Conservation (phyloP, 2,888 invertebrate species). For the Eumerus sabulonum region DNA sequence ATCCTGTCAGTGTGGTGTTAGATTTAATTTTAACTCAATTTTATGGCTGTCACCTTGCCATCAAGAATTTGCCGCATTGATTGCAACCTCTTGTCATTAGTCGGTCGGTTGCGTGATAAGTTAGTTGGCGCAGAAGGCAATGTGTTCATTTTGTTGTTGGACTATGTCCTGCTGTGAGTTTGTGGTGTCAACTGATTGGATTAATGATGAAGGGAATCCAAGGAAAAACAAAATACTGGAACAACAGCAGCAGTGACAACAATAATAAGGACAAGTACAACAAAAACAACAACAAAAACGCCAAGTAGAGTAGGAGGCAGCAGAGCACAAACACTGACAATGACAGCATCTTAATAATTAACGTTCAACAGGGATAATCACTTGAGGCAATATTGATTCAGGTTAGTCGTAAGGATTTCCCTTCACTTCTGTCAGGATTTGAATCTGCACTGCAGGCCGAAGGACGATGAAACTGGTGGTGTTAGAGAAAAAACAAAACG, state of each 20-base stretch:
- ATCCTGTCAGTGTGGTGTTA: not conserved
- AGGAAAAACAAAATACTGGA: constrained; percentile 24
- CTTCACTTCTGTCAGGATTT: constrained; percentile 22
- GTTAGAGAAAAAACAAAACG: not conserved
- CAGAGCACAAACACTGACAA: constrained; percentile 22
- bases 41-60: constrained; percentile 41
- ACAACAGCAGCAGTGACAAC: constrained; percentile 36
- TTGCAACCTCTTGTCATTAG: not conserved
- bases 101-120: not conserved
- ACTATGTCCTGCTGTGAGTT: constrained; percentile 45
- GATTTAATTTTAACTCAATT: constrained; percentile 52
- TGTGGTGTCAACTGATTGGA: constrained; percentile 57
- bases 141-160: constrained; percentile 13
- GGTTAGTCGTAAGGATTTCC: constrained; percentile 46
- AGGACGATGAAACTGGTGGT: too few relatives aligned
- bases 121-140: not conserved
- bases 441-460: too few relatives aligned
- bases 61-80: not conserved
- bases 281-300: too few relatives aligned
- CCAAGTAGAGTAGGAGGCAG: too few relatives aligned
- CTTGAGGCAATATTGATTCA: constrained; percentile 58
- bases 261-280: constrained; percentile 9
- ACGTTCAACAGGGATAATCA: constrained; percentile 57
- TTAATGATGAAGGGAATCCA: constrained; percentile 49
- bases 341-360: constrained; percentile 57